These are phyloP conservation scores for Mylabris sibirica DNA, from an alignment of 2,888 invertebrate genomes.

Conservation along the genomic window DNA sequence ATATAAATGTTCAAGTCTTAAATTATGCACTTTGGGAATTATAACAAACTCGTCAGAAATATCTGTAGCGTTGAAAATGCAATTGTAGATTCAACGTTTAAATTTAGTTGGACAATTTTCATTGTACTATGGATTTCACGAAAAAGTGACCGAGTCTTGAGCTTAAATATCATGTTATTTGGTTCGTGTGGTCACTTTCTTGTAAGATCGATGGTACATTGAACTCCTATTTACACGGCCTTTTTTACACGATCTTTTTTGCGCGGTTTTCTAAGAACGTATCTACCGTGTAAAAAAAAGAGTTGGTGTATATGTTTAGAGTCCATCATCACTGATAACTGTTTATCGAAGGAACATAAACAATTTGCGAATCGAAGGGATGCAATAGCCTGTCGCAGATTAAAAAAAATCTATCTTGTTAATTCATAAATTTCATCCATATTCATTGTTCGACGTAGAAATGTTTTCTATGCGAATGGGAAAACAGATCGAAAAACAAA, in stretches of 20 bases:
- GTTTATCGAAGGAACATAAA: not conserved
- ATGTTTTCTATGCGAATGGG: not conserved
- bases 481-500: slow-evolving; percentile 16
- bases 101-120: too few relatives aligned
- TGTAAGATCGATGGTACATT: too few relatives aligned
- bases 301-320: not conserved
- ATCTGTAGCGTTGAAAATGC: not conserved
- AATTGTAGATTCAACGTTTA: not conserved
- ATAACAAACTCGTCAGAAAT: not conserved
- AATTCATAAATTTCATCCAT: slow-evolving; percentile 19
- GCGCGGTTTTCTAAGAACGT: too few relatives aligned
- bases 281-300: too few relatives aligned
- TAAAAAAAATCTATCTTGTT: slow-evolving; percentile 22
- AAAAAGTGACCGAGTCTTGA: too few relatives aligned
- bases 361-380: not conserved
- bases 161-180: too few relatives aligned
- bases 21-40: not conserved
- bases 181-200: too few relatives aligned
- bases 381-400: not conserved
- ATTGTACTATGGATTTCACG: too few relatives aligned
- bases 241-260: too few relatives aligned
- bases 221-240: too few relatives aligned
- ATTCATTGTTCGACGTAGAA: slow-evolving; percentile 22
- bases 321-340: slow-evolving; percentile 17
- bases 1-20: not conserved